A percentile compares a stretch with the other conserved stretches of the same genome.
These are phyloP conservation scores for Mobula hypostoma DNA, from an alignment of 2,113 vertebrate species.

Conservation along the genomic window DNA sequence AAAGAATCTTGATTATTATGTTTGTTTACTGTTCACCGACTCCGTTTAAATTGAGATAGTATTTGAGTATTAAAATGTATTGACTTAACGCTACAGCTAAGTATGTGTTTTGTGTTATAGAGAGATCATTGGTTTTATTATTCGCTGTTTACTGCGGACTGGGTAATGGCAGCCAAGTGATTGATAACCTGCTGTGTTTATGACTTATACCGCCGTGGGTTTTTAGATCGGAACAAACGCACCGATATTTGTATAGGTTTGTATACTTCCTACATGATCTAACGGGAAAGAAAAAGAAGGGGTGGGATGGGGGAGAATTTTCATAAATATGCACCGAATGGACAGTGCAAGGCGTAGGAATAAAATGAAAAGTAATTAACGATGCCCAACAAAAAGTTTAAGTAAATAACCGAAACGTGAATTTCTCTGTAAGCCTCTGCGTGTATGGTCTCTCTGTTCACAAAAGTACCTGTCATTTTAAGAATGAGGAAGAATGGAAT, in stretches of 20 bases:
- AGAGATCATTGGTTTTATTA: constrained; percentile 38
- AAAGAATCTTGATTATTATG: too few relatives aligned
- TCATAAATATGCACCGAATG: not conserved
- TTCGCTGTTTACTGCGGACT: constrained; percentile 12
- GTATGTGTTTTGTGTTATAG: constrained; percentile 13
- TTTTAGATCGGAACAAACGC: constrained; percentile 90
- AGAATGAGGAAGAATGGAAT: not conserved
- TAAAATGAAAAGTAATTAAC: not conserved
- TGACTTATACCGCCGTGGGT: constrained; percentile 79
- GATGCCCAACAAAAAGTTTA: not conserved
- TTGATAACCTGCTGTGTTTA: constrained; percentile 84
- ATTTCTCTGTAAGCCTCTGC: not conserved
- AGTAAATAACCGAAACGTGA: not conserved
- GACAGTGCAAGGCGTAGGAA: not conserved
- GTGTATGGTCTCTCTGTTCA: not conserved
- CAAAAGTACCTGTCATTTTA: not conserved
- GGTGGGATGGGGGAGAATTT: too few relatives aligned
- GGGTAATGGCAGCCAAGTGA: constrained; percentile 53
- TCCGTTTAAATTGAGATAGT: not conserved
- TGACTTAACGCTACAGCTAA: constrained; percentile 27
- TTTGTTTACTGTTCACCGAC: not conserved
- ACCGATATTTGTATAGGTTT: constrained; percentile 52
- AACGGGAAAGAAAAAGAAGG: not conserved
- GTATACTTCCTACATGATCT: not conserved
- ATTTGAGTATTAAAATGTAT: constrained; percentile 23